Conservation (phyloP, 2,888 invertebrate genomes). For the Leptopilina drosophilae region DNA sequence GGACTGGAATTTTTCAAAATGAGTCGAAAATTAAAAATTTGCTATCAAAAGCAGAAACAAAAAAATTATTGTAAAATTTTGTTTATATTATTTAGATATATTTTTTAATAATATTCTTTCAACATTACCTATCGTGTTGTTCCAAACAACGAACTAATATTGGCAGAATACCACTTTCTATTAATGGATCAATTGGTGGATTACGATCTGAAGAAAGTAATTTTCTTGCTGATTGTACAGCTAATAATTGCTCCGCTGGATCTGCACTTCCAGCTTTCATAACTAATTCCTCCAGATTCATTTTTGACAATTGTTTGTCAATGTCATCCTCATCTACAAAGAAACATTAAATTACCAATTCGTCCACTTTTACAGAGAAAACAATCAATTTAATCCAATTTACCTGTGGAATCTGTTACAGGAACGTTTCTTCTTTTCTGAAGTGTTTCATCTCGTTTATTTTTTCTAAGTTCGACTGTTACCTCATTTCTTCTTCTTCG, state of each 20-base stretch:
- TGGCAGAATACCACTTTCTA: slow-evolving; percentile 95
- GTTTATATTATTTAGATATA: background rate
- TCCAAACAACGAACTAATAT: slow-evolving; percentile 94
- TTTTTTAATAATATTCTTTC: background rate
- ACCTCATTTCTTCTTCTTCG: slow-evolving; percentile 97
- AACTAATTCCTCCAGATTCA: slow-evolving; percentile 90
- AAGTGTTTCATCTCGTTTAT: slow-evolving; percentile 97
- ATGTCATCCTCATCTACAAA: slow-evolving; percentile 85
- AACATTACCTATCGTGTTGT: slow-evolving; percentile 84
- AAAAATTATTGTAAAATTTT: no score
- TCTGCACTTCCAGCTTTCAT: slow-evolving; percentile 90
- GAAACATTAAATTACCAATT: background rate
- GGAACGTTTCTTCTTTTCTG: slow-evolving; percentile 98
- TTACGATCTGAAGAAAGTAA: slow-evolving; percentile 97
- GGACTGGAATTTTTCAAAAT: slow-evolving; percentile 80
- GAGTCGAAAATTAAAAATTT: background rate
- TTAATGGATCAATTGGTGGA: slow-evolving; percentile 98
- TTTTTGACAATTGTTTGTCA: slow-evolving; percentile 83
- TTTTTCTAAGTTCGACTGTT: slow-evolving; percentile 97
- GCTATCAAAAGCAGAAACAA: no score
- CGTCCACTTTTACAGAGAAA: background rate
- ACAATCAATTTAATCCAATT: slow-evolving; percentile 47
- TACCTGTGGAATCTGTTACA: slow-evolving; percentile 87
- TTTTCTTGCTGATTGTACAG: slow-evolving; percentile 97
- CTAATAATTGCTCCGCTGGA: slow-evolving; percentile 89